Conservation (phyloP, 2,113 vertebrate species). For the Oenanthe melanoleuca region DNA sequence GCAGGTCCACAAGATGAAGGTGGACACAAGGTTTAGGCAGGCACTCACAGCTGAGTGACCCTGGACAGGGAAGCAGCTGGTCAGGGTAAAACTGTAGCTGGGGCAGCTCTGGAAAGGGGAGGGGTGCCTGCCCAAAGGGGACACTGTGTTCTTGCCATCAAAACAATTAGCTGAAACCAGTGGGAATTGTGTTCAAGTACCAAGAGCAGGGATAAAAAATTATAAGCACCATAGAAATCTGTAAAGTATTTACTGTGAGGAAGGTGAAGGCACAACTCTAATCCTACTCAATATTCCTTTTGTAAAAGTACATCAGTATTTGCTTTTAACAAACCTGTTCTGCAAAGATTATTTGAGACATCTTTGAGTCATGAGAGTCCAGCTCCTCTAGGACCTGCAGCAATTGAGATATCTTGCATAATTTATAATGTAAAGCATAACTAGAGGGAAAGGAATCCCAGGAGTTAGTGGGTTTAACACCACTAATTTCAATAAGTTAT, state of each 20-base stretch:
- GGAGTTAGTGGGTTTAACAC: neutral
- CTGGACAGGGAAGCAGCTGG: neutral
- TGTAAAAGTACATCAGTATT: neutral
- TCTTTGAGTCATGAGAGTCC: neutral
- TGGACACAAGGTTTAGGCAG: neutral
- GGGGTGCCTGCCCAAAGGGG: neutral
- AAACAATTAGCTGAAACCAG: conserved; percentile 16
- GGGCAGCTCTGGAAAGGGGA: neutral
- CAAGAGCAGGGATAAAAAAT: neutral
- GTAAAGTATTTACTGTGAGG: neutral
- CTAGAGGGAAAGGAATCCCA: neutral
- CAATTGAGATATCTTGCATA: neutral
- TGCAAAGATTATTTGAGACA: neutral
- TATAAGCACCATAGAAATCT: neutral
- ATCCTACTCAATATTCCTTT: neutral
- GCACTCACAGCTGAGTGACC: neutral
- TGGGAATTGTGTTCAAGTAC: neutral
- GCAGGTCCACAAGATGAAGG: neutral
- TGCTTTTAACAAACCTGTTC: neutral
- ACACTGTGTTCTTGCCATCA: neutral
- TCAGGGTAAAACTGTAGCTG: neutral
- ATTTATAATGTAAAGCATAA: neutral
- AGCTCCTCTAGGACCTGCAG: neutral
- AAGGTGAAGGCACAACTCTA: neutral
- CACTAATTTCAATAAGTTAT: neutral